Evolutionary conservation across 2,888 invertebrate species (phyloP).

Genomic region (Troides helena): DNA sequence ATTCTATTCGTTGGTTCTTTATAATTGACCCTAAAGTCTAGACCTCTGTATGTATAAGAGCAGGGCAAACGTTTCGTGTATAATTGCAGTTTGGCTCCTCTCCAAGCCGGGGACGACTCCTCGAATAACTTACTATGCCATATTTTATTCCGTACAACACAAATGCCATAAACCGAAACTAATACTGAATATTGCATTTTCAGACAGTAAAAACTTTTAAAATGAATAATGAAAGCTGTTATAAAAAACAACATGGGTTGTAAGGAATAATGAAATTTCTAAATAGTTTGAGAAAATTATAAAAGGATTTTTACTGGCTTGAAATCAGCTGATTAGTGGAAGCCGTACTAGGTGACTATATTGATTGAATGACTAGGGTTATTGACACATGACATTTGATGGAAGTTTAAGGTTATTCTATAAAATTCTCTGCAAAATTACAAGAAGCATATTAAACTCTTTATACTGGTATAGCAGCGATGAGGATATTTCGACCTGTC

Average conservation of each 20-base stretch:
- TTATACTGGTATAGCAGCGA: too few species aligned
- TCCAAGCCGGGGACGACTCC: slow-evolving; percentile 9
- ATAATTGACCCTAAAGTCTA: slow-evolving; percentile 4
- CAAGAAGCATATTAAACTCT: too few species aligned
- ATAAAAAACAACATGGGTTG: too few species aligned
- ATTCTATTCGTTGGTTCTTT: too few species aligned
- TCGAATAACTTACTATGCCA: not conserved
- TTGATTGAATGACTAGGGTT: slow-evolving; percentile 1
- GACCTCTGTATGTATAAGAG: slow-evolving; percentile 12
- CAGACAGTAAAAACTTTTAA: too few species aligned
- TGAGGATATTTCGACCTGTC: too few species aligned
- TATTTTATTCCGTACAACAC: not conserved
- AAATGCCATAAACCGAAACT: not conserved
- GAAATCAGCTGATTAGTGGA: not conserved
- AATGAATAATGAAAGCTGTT: too few species aligned
- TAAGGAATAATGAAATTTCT: too few species aligned
- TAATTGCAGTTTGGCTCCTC: slow-evolving; percentile 21
- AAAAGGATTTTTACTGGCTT: too few species aligned
- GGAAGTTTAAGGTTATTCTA: not conserved
- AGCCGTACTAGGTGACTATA: not conserved
- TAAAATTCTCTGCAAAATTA: not conserved
- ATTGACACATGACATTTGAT: slow-evolving; percentile 1
- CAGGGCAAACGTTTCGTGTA: slow-evolving; percentile 1
- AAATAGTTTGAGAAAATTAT: too few species aligned
- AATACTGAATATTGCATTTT: too few species aligned